Percentiles rank a stretch among this genome's conserved stretches.
These are phyloP conservation scores for Rhombomys opimus DNA, from an alignment of 2,113 vertebrate genomes.

Conservation along the genomic window DNA sequence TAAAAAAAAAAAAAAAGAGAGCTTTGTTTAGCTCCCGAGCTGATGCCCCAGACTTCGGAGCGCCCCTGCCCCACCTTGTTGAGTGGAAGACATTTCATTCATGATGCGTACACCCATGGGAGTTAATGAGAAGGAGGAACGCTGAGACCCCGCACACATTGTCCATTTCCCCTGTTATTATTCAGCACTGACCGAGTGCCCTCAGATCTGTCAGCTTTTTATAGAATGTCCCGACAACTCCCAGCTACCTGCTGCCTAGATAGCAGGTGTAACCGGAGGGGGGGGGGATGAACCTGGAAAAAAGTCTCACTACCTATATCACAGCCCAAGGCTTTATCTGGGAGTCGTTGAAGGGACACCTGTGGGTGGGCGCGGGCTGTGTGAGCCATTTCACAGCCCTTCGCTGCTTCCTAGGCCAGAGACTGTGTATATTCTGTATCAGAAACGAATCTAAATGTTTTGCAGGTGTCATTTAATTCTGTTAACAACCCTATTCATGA, in stretches of 20 bases:
- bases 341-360: neutral
- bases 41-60: neutral
- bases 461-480: neutral
- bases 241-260: slow-evolving; percentile 22
- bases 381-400: neutral
- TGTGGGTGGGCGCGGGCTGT: neutral
- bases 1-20: neutral
- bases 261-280: neutral
- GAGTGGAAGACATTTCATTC: neutral
- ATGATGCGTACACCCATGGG: slow-evolving; percentile 25
- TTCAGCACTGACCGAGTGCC: slow-evolving; percentile 73
- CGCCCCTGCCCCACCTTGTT: neutral
- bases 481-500: neutral
- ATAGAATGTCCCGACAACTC: slow-evolving; percentile 58
- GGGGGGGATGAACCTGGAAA: neutral
- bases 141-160: slow-evolving; percentile 60
- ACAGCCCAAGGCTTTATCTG: neutral
- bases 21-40: neutral
- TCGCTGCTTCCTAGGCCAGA: neutral
- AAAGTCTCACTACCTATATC: neutral
- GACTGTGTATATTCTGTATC: neutral
- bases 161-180: slow-evolving; percentile 74
- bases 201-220: slow-evolving; percentile 60
- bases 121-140: slow-evolving; percentile 71
- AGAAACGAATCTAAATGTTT: neutral